Conservation (phyloP, 2,797 vertebrate species). For the Siniperca obscura region DNA sequence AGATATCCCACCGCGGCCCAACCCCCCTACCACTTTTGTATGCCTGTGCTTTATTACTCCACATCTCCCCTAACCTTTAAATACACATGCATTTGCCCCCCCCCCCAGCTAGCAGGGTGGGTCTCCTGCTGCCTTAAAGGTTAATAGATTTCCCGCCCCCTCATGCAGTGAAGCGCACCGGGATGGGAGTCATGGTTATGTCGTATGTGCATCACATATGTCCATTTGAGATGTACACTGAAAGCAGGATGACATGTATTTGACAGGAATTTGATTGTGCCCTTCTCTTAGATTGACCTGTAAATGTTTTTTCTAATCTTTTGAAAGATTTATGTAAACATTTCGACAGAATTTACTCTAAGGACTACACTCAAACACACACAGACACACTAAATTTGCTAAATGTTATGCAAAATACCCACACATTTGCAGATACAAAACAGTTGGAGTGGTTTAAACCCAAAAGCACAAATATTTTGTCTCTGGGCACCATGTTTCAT, state of each 20-base stretch:
- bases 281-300: slow-evolving; percentile 26
- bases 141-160: slow-evolving; percentile 83
- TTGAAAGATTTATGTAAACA: neutral
- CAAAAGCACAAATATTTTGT: slow-evolving; percentile 35
- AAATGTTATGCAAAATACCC: slow-evolving; percentile 9
- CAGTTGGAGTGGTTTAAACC: slow-evolving; percentile 16
- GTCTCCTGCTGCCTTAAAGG: slow-evolving; percentile 80
- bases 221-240: slow-evolving; percentile 20
- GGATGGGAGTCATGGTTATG: slow-evolving; percentile 47
- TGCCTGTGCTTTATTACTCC: slow-evolving; percentile 60
- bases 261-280: slow-evolving; percentile 28
- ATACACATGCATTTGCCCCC: slow-evolving; percentile 69
- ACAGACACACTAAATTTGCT: neutral
- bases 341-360: slow-evolving; percentile 3
- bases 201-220: slow-evolving; percentile 36
- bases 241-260: neutral
- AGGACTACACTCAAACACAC: neutral
- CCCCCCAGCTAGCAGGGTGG: slow-evolving; percentile 54
- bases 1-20: neutral
- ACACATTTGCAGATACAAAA: slow-evolving; percentile 10
- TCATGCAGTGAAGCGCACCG: slow-evolving; percentile 57
- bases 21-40: neutral
- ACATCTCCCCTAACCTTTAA: slow-evolving; percentile 80
- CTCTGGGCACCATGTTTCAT: slow-evolving; percentile 47
- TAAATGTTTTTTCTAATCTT: neutral